phyloP scores from a whole-genome alignment of 2,113 vertebrate species.

The Odocoileus hemionus region DNA sequence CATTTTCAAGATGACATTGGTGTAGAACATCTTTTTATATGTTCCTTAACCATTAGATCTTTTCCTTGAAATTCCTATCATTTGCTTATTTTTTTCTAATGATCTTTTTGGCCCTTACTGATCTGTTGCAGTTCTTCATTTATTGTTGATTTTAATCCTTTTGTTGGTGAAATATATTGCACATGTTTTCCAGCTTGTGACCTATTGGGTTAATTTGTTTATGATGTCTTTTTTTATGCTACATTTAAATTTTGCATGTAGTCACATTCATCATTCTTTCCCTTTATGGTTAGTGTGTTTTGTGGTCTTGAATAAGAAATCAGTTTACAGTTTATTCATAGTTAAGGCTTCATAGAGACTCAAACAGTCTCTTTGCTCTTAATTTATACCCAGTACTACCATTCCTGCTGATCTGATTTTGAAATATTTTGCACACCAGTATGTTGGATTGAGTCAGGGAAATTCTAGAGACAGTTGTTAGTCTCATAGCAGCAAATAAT shows the following conservation, averaged over 20 bases:
- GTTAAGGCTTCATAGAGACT: not conserved
- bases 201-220: not conserved
- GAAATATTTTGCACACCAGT: not conserved
- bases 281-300: not conserved
- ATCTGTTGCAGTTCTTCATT: not conserved
- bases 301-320: not conserved
- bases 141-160: not conserved
- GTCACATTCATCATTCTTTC: not conserved
- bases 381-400: not conserved
- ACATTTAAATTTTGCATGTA: not conserved
- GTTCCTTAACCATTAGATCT: not conserved
- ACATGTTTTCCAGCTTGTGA: not conserved
- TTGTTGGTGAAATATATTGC: not conserved
- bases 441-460: not conserved
- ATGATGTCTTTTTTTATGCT: not conserved
- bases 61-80: conserved; percentile 13
- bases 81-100: not conserved
- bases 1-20: not conserved
- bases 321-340: not conserved
- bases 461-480: not conserved
- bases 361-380: not conserved
- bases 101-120: not conserved
- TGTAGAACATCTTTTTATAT: not conserved
- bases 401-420: not conserved
- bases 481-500: not conserved